Percentiles rank a stretch among this genome's conserved stretches.
Evolutionary conservation across 2,888 invertebrate species (phyloP).

Genomic region (Odontocerum albicorne): DNA sequence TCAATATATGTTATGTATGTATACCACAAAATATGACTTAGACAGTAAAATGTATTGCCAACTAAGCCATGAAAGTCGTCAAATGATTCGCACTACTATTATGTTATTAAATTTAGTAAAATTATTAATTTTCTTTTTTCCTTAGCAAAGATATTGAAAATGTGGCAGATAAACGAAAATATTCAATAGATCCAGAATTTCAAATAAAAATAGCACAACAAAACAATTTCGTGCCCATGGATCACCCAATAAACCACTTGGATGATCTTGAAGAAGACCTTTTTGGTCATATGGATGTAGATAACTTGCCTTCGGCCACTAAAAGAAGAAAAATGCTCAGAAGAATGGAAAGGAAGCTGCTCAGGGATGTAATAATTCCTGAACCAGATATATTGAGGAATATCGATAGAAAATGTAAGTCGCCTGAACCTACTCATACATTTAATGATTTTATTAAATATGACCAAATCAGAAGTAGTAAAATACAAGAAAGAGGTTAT

Average conservation of each 20-base stretch:
- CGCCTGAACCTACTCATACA: slow-evolving; percentile 32
- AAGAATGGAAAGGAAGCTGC: slow-evolving; percentile 48
- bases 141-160: background rate
- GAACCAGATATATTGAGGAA: slow-evolving; percentile 9
- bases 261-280: slow-evolving; percentile 53
- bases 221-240: slow-evolving; percentile 40
- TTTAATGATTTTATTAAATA: slow-evolving; percentile 30
- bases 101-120: background rate
- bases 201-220: background rate
- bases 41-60: too few relatives aligned
- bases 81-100: too few relatives aligned
- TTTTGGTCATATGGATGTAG: slow-evolving; percentile 50
- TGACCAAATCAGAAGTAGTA: slow-evolving; percentile 9
- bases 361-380: slow-evolving; percentile 18
- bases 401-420: slow-evolving; percentile 39
- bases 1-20: too few relatives aligned
- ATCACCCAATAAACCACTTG: slow-evolving; percentile 58
- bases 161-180: slow-evolving; percentile 5
- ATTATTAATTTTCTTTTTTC: background rate
- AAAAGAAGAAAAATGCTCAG: slow-evolving; percentile 54
- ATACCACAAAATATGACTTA: too few relatives aligned
- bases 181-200: slow-evolving; percentile 27
- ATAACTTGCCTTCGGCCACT: slow-evolving; percentile 47
- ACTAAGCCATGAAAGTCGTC: too few relatives aligned
- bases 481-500: too few relatives aligned